Evolutionary conservation across 1,140 invertebrate genomes (phyloP), one percentile per base, ranked within the genome.

Genomic region (Pogonus chalceus): DNA sequence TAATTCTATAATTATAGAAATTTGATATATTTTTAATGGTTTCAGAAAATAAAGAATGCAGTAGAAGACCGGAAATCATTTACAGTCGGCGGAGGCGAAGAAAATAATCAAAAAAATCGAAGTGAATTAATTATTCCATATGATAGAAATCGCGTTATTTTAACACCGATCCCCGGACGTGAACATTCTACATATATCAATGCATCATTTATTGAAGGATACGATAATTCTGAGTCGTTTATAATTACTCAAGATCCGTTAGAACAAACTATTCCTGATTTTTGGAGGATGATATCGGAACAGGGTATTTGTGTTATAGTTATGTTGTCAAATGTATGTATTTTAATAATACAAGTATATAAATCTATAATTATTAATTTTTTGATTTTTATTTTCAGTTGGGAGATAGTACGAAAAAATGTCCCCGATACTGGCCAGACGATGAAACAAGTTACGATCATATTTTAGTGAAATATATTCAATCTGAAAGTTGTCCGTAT

Each of bases 111-210:
- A 37, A 92, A 93, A 68, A 97, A 98, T 74, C 80, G 92, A 64
- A 86, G 85, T 65, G 84, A 89, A 57, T 78, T 83, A 58, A 83
- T 94, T 49, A 81, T 97, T 72, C 94, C 95, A 20, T 96, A 91
- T 71, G 90, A 94, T 70, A 79, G 88, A 63, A 93, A 92, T 75
- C 75, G 91, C 58, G 90, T 95, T 26, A 91, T 91, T 61, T 72
- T 91, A 9, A 84, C 83, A 20, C 90, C 90, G 7, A 75, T 92
- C 60, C 82, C 88, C 49, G 80, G 80, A 23, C 79, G 82, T 63
- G 92, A 96, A 68, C 88, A 90, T 68, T 93, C 91, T 22, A 95
- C 93, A 1, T 98, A 97, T 65, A 96, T 97, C 60, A 97, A 98
- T 73, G 94, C 94, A 1, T 95, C 92, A 1, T 96, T 95, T 69